Conservation (phyloP, 2,113 vertebrate genomes). For the Stigmatopora argus region DNA sequence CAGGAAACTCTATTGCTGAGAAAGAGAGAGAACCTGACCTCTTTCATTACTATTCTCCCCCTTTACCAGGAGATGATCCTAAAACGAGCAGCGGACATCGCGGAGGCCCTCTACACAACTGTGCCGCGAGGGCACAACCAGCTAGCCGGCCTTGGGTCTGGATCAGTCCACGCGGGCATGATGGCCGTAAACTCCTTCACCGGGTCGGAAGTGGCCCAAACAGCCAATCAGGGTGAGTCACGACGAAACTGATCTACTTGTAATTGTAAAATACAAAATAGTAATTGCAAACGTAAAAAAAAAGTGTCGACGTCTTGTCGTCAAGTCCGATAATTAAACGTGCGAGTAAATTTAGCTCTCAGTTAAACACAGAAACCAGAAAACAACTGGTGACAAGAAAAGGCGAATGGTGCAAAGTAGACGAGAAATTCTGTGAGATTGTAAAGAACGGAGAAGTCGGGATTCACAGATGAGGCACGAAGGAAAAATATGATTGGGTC, state of each 20-base stretch:
- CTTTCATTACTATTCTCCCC: constrained; percentile 33
- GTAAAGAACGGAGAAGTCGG: constrained; percentile 56
- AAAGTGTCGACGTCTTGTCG: not conserved
- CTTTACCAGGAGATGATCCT: constrained; percentile 87
- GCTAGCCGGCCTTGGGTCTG: constrained; percentile 62
- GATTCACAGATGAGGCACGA: constrained; percentile 50
- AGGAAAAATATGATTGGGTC: constrained; percentile 67
- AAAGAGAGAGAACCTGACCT: not conserved
- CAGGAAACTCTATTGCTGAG: not conserved
- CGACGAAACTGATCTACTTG: not conserved
- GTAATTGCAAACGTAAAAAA: too few relatives aligned
- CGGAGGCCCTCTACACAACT: constrained; percentile 87
- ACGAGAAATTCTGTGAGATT: constrained; percentile 49
- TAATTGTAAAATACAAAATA: not conserved
- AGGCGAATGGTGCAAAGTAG: constrained; percentile 36
- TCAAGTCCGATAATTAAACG: constrained; percentile 6
- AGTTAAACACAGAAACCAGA: constrained; percentile 30
- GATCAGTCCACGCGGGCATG: constrained; percentile 66
- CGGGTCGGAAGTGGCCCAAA: constrained; percentile 66
- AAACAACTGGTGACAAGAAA: constrained; percentile 9
- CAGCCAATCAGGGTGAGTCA: constrained; percentile 68
- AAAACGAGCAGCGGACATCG: constrained; percentile 89
- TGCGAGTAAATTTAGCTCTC: constrained; percentile 30
- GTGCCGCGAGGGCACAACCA: constrained; percentile 93
- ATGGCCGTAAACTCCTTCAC: constrained; percentile 69